Evolutionary conservation across 1,140 invertebrate genomes (phyloP).

Genomic region (Dendrolimus kikuchii): DNA sequence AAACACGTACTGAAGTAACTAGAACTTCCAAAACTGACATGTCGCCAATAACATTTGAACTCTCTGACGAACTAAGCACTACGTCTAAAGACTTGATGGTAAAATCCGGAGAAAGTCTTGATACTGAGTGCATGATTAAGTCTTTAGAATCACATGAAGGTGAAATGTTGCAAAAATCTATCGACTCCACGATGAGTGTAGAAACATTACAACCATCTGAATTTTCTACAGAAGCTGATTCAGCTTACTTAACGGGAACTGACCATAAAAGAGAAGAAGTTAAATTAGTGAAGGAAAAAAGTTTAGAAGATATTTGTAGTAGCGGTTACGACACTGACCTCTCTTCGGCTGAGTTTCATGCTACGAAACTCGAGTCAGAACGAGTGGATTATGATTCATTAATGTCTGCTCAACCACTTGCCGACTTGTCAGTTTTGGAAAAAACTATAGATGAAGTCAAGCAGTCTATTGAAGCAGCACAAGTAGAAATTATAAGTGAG

Average conservation of each 20-base stretch:
- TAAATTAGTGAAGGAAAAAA: conserved; percentile 69
- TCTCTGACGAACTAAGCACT: conserved; percentile 53
- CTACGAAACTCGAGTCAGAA: conserved; percentile 69
- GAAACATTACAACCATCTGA: conserved; percentile 70
- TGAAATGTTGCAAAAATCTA: conserved; percentile 68
- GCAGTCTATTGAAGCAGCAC: conserved; percentile 77
- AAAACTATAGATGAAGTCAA: conserved; percentile 81
- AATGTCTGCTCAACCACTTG: conserved; percentile 59
- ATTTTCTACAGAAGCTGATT: conserved; percentile 67
- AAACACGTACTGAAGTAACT: conserved; percentile 58
- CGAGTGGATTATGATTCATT: conserved; percentile 59
- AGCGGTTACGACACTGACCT: conserved; percentile 79
- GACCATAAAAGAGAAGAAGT: conserved; percentile 62
- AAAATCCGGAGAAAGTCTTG: conserved; percentile 73
- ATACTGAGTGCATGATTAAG: conserved; percentile 70
- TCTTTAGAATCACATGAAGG: conserved; percentile 69
- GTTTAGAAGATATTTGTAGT: conserved; percentile 72
- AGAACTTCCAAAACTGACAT: conserved; percentile 46
- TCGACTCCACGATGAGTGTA: conserved; percentile 66
- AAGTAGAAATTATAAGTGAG: conserved; percentile 78
- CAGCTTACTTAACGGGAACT: conserved; percentile 63
- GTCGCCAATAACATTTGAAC: conserved; percentile 49
- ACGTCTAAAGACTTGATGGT: conserved; percentile 72
- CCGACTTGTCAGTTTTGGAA: conserved; percentile 71
- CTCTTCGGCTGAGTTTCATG: conserved; percentile 76